phyloP scores from a whole-genome alignment of 2,888 invertebrate species.

The Selenia dentaria region DNA sequence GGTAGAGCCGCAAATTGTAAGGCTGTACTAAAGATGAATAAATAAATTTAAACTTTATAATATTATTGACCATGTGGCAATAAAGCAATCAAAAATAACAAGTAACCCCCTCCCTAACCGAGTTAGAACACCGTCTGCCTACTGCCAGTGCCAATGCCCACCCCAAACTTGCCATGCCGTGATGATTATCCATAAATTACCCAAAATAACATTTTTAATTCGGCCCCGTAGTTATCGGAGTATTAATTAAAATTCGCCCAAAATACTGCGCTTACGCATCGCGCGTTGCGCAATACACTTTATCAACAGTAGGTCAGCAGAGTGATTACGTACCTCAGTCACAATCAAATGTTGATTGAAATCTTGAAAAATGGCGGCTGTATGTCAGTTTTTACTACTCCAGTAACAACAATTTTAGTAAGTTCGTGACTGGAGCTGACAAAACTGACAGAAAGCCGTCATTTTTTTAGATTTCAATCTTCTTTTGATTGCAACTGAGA shows the following conservation, averaged over 20 bases:
- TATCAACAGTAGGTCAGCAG: constrained; percentile 3
- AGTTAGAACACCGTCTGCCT: constrained; percentile 3
- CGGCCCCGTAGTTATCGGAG: constrained; percentile 41
- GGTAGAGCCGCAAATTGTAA: too few relatives aligned
- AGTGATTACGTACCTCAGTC: too few relatives aligned
- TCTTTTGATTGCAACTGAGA: too few relatives aligned
- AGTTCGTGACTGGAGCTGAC: too few relatives aligned
- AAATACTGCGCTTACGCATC: constrained; percentile 25
- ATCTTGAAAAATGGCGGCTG: too few relatives aligned
- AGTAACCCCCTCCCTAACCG: background rate
- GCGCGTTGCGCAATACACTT: background rate
- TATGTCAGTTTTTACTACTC: too few relatives aligned
- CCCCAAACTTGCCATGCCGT: constrained; percentile 27
- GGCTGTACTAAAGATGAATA: too few relatives aligned
- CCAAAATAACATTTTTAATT: constrained; percentile 50
- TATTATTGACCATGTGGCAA: background rate
- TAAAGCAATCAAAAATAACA: constrained; percentile 1
- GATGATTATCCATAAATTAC: constrained; percentile 43
- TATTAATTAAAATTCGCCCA: constrained; percentile 50
- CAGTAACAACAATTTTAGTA: too few relatives aligned
- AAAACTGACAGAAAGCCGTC: too few relatives aligned
- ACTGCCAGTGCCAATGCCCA: background rate
- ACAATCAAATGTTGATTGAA: too few relatives aligned
- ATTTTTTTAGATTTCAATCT: too few relatives aligned
- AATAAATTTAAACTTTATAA: too few relatives aligned